phyloP scores from a whole-genome alignment of 2,888 invertebrate species.

The Cheilosia vernalis region DNA sequence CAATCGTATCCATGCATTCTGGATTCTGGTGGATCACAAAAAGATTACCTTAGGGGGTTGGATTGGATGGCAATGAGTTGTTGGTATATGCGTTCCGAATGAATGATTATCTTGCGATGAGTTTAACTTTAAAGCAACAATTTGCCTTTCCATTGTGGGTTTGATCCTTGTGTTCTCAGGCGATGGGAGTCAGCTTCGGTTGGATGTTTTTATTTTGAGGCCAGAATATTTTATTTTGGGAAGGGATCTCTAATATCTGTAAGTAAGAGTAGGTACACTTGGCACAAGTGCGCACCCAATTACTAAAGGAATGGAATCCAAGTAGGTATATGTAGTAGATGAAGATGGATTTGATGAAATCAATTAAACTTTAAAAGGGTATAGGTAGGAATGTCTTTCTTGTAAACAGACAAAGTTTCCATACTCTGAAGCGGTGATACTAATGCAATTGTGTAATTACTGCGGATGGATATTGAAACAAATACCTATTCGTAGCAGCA shows the following conservation, averaged over 20 bases:
- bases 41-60: constrained; percentile 61
- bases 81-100: constrained; percentile 51
- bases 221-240: constrained; percentile 24
- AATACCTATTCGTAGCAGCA: neutral
- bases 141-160: constrained; percentile 32
- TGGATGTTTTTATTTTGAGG: constrained; percentile 17
- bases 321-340: no score
- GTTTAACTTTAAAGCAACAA: constrained; percentile 65
- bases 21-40: constrained; percentile 66
- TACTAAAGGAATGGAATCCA: constrained; percentile 6
- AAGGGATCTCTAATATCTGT: constrained; percentile 45
- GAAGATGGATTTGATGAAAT: constrained; percentile 8
- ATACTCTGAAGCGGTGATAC: no score
- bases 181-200: neutral
- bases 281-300: constrained; percentile 8
- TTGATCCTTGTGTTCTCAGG: constrained; percentile 8
- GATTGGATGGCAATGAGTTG: constrained; percentile 22
- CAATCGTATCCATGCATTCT: constrained; percentile 69
- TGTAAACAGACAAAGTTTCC: neutral
- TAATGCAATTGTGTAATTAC: constrained; percentile 1
- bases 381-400: neutral
- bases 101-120: constrained; percentile 47
- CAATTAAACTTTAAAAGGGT: neutral
- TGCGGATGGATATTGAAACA: neutral
- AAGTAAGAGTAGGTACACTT: neutral